Evolutionary conservation across 2,888 invertebrate species (phyloP), one percentile per base, ranked within the genome.

Genomic region (Balanococcus diminutus): DNA sequence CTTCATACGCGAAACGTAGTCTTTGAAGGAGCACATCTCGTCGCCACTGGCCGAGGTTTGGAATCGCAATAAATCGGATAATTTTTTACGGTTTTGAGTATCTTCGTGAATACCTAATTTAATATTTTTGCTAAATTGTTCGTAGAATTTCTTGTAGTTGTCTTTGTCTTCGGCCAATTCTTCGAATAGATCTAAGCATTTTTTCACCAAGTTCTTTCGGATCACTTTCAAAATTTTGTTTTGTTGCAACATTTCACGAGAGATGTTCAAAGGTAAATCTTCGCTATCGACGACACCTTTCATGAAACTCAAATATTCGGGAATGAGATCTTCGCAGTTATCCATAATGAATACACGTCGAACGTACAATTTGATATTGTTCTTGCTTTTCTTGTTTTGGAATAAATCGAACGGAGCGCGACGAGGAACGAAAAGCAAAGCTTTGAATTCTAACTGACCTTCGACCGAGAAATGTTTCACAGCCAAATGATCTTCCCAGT

Each of bases 331-430:
- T 90, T 99, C 98, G 89, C 99, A 99, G 92, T 99, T 99, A 91
- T 99, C 99, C 98, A 99, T 99, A 91, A 99, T 99, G 93, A 99
- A 99, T 0, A 99, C 99, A 87, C 99, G 93, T 85, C 99, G 93
- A 0, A 99, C 99, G 88, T 99, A 99, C 89, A 99, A 90, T 90
- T 99, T 99, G 90, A 99, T 99, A 92, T 98, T 98, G 92, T 99
- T 99, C 92, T 98, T 98, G 90, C 96, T 95, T 91, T 98, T 99
- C 91, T 97, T 97, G 92, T 98, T 98, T 90, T 99, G 99, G 88
- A 99, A 99, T 81, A 99, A 93, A 91, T 99, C 99, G 90, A 99
- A 99, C 28, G 99, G 99, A 51, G 97, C 96, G 83, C 98, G 93
- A 87, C 96, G 94, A 6, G 98, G 98, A 0, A 96, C 94, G 89